A percentile compares a stretch with the other conserved stretches of the same genome.
These are phyloP conservation scores for Clanis bilineata DNA, from an alignment of 2,888 invertebrate genomes.

Conservation along the genomic window DNA sequence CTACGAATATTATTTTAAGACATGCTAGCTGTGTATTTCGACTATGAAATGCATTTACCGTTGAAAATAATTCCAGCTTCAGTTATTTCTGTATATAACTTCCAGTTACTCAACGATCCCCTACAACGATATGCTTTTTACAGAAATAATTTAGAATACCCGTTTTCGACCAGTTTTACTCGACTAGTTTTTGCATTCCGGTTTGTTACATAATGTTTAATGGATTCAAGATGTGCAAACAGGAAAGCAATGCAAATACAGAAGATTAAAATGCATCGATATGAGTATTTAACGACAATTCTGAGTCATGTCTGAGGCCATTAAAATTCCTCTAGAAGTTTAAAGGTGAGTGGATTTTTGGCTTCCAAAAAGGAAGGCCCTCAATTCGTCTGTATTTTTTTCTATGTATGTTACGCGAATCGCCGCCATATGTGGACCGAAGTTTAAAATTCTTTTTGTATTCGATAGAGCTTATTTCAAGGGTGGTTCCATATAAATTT, in stretches of 20 bases:
- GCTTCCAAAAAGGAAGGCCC: too few species aligned
- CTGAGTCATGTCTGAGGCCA: neutral
- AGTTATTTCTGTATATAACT: neutral
- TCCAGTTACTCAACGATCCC: neutral
- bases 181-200: neutral
- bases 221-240: neutral
- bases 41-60: neutral
- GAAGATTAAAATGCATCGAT: neutral
- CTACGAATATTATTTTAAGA: neutral
- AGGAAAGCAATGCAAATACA: neutral
- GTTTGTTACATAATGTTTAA: neutral
- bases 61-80: neutral
- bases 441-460: too few species aligned
- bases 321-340: neutral
- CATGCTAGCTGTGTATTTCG: neutral
- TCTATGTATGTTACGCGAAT: too few species aligned
- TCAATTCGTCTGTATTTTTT: too few species aligned
- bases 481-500: too few species aligned
- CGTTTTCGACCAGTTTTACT: neutral
- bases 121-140: neutral
- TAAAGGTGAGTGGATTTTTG: too few species aligned
- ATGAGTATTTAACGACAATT: neutral
- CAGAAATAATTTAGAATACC: neutral
- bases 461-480: too few species aligned
- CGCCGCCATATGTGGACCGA: too few species aligned